These are phyloP conservation scores for Euphonia xanthogaster DNA, from an alignment of 2,797 vertebrate species.

Conservation along the genomic window DNA sequence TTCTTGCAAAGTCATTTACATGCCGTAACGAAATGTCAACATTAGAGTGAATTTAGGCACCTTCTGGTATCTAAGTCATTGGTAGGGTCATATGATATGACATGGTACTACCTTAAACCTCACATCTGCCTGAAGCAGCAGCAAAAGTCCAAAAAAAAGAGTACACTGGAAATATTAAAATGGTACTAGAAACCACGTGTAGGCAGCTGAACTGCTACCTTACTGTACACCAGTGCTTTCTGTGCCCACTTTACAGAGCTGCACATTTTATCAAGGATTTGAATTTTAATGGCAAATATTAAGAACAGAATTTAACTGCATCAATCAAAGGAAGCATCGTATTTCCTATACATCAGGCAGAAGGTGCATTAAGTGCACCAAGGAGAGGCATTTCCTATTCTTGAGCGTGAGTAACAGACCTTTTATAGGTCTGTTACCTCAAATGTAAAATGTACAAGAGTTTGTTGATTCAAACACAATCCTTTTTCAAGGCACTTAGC, in stretches of 20 bases:
- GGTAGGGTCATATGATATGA: neutral
- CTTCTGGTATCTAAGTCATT: neutral
- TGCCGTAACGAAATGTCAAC: fast-evolving
- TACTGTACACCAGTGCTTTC: fast-evolving
- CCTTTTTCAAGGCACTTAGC: neutral
- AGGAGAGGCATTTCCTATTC: neutral
- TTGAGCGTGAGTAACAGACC: neutral
- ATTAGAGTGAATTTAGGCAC: neutral
- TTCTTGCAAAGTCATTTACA: neutral
- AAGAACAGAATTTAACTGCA: neutral
- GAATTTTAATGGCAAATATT: neutral
- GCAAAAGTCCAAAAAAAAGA: neutral
- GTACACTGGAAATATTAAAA: neutral
- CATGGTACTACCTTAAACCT: neutral
- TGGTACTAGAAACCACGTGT: neutral
- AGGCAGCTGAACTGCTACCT: neutral
- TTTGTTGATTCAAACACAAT: neutral
- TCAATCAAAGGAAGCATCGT: neutral
- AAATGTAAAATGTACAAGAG: neutral
- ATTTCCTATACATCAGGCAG: neutral
- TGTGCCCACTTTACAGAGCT: neutral
- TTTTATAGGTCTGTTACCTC: neutral
- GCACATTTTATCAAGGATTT: neutral
- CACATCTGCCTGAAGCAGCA: neutral
- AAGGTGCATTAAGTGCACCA: neutral